Conservation (phyloP, 2,888 invertebrate species). For the Meandrusa payeni region DNA sequence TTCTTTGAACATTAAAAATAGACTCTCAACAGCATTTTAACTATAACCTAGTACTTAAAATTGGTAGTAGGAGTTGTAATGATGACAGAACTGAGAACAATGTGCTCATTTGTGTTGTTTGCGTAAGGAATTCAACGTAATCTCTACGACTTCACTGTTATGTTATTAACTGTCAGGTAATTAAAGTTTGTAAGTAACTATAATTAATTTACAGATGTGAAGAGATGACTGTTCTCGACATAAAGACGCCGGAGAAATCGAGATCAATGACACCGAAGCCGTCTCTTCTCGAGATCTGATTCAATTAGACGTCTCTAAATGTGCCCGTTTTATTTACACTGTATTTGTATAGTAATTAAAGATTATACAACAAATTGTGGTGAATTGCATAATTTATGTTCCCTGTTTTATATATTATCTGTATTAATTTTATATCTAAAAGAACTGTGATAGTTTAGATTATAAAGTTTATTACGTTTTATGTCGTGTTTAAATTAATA, state of each 20-base stretch:
- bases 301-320: conserved; percentile 38
- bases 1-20: no score
- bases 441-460: conserved; percentile 74
- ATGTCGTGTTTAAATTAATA: not conserved
- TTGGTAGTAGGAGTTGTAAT: no score
- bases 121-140: no score
- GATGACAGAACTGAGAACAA: no score
- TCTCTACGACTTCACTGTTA: no score
- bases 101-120: no score
- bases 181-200: no score
- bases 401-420: conserved; percentile 22
- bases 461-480: conserved; percentile 37
- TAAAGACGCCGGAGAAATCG: conserved; percentile 54
- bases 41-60: no score
- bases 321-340: conserved; percentile 30
- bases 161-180: no score
- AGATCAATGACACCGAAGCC: conserved; percentile 64
- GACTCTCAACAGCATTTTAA: no score
- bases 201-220: conserved; percentile 71
- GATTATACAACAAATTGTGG: conserved; percentile 1
- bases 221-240: conserved; percentile 68
- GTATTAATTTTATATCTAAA: conserved; percentile 51
- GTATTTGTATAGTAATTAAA: not conserved
- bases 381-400: conserved; percentile 10
- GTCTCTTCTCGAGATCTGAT: conserved; percentile 62